Conservation (phyloP, 2,888 invertebrate species). For the Scelioninae gen. 2 region DNA sequence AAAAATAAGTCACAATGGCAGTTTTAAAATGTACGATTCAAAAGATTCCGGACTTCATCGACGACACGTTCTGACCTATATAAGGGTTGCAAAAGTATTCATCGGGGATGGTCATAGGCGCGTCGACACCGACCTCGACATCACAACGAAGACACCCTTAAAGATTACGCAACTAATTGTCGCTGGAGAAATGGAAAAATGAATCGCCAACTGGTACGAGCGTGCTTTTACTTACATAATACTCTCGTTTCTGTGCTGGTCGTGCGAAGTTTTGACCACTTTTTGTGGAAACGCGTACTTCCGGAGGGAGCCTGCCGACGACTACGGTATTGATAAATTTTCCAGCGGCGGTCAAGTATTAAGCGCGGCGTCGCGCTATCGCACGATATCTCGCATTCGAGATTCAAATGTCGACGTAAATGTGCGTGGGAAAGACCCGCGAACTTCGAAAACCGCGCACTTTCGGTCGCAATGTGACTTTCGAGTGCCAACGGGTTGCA, state of each 20-base stretch:
- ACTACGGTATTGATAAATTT: constrained; percentile 74
- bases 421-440: constrained; percentile 56
- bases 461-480: constrained; percentile 9
- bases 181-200: background rate
- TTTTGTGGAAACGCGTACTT: constrained; percentile 63
- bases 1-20: too few species aligned
- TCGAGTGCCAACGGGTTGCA: background rate
- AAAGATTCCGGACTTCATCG: too few species aligned
- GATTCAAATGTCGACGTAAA: constrained; percentile 48
- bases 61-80: too few species aligned
- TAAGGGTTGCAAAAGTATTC: constrained; percentile 27
- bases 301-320: constrained; percentile 68
- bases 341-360: constrained; percentile 63
- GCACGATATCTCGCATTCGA: constrained; percentile 61
- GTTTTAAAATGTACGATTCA: too few species aligned
- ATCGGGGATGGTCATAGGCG: constrained; percentile 1
- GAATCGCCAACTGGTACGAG: background rate
- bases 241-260: constrained; percentile 39
- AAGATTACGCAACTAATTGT: constrained; percentile 25
- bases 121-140: constrained; percentile 44
- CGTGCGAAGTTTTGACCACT: constrained; percentile 46
- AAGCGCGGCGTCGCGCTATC: constrained; percentile 65
- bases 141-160: constrained; percentile 20
- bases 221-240: constrained; percentile 55
- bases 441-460: constrained; percentile 55